A percentile compares a stretch with the other conserved stretches of the same genome.
Evolutionary conservation across 2,113 vertebrate species (phyloP).

Genomic region (Typhlomys cinereus): DNA sequence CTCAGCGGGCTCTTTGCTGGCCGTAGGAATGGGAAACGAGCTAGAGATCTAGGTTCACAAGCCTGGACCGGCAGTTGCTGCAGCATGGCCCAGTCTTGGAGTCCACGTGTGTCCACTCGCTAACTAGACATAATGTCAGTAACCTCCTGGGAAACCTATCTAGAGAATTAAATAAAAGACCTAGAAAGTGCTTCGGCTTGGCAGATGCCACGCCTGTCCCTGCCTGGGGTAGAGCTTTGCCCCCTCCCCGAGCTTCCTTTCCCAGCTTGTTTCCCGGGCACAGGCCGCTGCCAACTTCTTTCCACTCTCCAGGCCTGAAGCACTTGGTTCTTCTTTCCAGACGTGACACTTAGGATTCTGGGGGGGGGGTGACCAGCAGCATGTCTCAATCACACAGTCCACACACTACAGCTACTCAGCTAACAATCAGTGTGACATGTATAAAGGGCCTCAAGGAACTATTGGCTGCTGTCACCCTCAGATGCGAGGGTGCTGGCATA

Average conservation of each 20-base stretch:
- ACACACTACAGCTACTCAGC: conserved; percentile 49
- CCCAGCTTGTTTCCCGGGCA: not conserved
- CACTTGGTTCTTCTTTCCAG: not conserved
- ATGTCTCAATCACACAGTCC: not conserved
- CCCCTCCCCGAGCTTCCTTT: not conserved
- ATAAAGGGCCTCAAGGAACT: conserved; percentile 6
- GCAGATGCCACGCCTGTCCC: not conserved
- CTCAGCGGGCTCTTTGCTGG: not conserved
- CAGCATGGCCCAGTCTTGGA: not conserved
- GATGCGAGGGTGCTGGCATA: not conserved
- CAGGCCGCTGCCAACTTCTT: not conserved
- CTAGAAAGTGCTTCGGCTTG: not conserved
- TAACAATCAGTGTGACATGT: conserved; percentile 70
- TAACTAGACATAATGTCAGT: not conserved
- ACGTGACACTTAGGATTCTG: not conserved
- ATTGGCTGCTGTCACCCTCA: conserved; percentile 16
- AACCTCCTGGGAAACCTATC: not conserved
- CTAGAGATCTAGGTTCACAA: not conserved
- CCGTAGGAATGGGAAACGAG: not conserved
- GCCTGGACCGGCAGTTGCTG: not conserved
- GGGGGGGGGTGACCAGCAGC: not conserved
- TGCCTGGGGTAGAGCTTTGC: not conserved
- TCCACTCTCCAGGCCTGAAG: not conserved
- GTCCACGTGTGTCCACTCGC: not conserved
- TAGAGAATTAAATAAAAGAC: not conserved